Percentiles rank a stretch among this genome's conserved stretches.
phyloP scores from a whole-genome alignment of 2,113 vertebrate genomes.

The Lontra canadensis region DNA sequence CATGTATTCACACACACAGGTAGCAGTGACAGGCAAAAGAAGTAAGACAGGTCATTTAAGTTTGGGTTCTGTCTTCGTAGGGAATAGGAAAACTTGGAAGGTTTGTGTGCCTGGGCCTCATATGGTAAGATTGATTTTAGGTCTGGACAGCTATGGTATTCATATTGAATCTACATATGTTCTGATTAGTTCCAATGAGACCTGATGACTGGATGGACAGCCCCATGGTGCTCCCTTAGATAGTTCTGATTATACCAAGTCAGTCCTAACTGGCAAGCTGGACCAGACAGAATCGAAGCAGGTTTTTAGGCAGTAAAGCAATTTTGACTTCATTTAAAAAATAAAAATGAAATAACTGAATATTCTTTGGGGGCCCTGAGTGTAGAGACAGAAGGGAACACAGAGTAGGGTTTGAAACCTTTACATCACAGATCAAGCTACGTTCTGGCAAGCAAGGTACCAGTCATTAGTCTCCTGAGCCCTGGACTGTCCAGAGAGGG shows the following conservation, averaged over 20 bases:
- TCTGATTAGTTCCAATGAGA: background rate
- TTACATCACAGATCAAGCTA: background rate
- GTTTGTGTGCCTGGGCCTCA: background rate
- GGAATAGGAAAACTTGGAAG: background rate
- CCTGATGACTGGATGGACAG: fast-evolving
- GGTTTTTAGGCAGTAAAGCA: background rate
- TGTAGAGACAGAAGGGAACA: background rate
- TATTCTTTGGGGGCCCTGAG: background rate
- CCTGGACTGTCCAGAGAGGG: background rate
- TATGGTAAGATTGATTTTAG: background rate
- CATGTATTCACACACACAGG: background rate
- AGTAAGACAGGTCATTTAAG: background rate
- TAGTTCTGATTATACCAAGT: background rate
- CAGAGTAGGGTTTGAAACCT: background rate
- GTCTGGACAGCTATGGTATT: background rate
- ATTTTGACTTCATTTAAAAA: background rate
- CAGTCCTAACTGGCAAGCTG: background rate
- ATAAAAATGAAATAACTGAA: background rate
- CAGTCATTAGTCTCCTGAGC: background rate
- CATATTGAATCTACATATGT: background rate
- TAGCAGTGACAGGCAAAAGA: background rate
- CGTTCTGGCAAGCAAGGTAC: fast-evolving
- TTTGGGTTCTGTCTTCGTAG: background rate
- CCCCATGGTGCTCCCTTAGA: fast-evolving
- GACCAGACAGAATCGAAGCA: background rate